Percentiles rank a stretch among this genome's conserved stretches.
These are phyloP conservation scores for Phoenicopterus ruber DNA, from an alignment of 2,113 vertebrate genomes.

Conservation along the genomic window DNA sequence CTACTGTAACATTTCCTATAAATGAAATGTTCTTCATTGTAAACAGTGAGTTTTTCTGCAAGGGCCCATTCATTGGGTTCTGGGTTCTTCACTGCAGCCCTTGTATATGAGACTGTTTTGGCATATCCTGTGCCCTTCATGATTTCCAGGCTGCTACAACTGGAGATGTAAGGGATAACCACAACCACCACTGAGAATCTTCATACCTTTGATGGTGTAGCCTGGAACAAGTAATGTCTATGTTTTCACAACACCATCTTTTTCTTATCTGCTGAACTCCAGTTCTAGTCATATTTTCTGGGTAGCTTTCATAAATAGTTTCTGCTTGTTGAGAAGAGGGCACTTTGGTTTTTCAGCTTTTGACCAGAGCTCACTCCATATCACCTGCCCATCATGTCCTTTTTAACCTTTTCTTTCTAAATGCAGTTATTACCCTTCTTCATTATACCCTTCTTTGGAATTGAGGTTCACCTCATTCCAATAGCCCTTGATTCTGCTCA, in stretches of 20 bases:
- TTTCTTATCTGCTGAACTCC: neutral
- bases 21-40: neutral
- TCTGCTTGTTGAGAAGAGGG: neutral
- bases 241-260: neutral
- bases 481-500: neutral
- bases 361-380: neutral
- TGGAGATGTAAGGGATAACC: neutral
- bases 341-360: neutral
- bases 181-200: neutral
- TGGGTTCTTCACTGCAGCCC: neutral
- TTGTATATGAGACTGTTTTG: neutral
- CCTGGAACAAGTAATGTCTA: neutral
- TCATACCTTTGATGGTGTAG: neutral
- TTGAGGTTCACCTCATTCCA: neutral
- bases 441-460: neutral
- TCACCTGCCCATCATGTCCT: neutral
- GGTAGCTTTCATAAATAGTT: neutral
- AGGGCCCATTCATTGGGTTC: neutral
- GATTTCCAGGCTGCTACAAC: neutral
- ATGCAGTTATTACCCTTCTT: neutral
- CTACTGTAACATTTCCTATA: neutral
- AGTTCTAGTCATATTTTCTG: neutral
- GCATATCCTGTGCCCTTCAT: neutral
- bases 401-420: neutral
- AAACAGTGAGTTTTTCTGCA: neutral